A percentile compares a stretch with the other conserved stretches of the same genome.
phyloP scores from a whole-genome alignment of 2,888 invertebrate genomes.

The Pegoplata infirma region DNA sequence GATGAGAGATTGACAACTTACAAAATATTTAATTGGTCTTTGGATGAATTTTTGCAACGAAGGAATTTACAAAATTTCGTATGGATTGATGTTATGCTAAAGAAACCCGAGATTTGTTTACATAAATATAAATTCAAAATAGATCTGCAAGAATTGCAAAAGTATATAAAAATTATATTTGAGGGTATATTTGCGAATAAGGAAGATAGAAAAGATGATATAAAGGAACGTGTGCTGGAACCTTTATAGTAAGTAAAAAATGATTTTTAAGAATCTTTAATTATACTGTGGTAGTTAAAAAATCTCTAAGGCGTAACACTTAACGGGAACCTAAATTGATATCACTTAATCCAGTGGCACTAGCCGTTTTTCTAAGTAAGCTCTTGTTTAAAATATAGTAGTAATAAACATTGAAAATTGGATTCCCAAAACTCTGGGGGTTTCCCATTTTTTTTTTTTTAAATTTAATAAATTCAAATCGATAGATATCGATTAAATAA shows the following conservation, averaged over 20 bases:
- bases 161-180: neutral
- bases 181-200: neutral
- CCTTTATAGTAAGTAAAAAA: neutral
- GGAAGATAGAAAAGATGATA: neutral
- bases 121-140: neutral
- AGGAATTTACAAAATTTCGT: neutral
- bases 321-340: too few species aligned
- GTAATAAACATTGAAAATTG: too few species aligned
- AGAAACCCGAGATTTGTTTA: neutral
- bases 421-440: too few species aligned
- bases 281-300: too few species aligned
- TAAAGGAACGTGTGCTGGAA: neutral
- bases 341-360: too few species aligned
- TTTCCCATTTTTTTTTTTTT: too few species aligned
- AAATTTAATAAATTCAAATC: too few species aligned
- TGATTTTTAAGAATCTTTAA: too few species aligned
- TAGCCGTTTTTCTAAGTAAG: too few species aligned
- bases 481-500: too few species aligned
- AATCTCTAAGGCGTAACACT: too few species aligned
- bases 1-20: neutral
- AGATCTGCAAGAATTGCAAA: conserved; percentile 16
- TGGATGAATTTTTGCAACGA: conserved; percentile 5
- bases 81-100: conserved; percentile 18
- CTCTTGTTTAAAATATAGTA: too few species aligned
- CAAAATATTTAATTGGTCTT: conserved; percentile 20